Percentiles rank a stretch among this genome's conserved stretches.
These are phyloP conservation scores for Epiblema foenella DNA, from an alignment of 2,888 invertebrate species.

Conservation along the genomic window DNA sequence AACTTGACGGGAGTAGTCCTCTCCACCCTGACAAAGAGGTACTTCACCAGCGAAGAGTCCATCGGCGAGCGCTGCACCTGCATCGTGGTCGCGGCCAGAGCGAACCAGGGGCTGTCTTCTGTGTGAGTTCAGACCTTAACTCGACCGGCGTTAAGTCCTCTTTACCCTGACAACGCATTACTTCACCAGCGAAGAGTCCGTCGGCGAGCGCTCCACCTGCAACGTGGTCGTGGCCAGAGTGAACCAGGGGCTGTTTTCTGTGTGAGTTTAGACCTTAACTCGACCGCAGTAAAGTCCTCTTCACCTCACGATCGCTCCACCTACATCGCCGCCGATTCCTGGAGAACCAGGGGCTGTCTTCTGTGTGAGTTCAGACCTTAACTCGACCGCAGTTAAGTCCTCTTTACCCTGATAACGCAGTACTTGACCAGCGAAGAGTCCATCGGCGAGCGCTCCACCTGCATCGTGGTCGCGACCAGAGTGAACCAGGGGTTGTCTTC, in stretches of 20 bases:
- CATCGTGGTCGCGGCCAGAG: conserved; percentile 96
- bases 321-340: conserved; percentile 87
- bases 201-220: conserved; percentile 96
- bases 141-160: conserved; percentile 88
- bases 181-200: no score
- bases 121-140: conserved; percentile 88
- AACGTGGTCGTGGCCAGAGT: conserved; percentile 96
- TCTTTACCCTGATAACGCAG: conserved; percentile 93
- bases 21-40: no score
- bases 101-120: no score
- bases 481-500: no score
- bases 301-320: no score
- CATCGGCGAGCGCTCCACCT: conserved; percentile 94
- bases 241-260: no score
- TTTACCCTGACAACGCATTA: conserved; percentile 93
- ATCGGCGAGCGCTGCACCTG: no score
- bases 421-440: conserved; percentile 97
- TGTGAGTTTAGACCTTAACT: conserved; percentile 95
- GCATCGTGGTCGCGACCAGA: no score
- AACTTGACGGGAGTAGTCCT: no score
- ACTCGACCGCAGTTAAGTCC: conserved; percentile 86
- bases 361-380: conserved; percentile 86
- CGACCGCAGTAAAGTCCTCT: conserved; percentile 64
- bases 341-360: conserved; percentile 91
- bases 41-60: no score